Percentiles rank a stretch among this genome's conserved stretches.
These are phyloP conservation scores for Acanthis flammea DNA, from an alignment of 2,797 vertebrate species.

Conservation along the genomic window DNA sequence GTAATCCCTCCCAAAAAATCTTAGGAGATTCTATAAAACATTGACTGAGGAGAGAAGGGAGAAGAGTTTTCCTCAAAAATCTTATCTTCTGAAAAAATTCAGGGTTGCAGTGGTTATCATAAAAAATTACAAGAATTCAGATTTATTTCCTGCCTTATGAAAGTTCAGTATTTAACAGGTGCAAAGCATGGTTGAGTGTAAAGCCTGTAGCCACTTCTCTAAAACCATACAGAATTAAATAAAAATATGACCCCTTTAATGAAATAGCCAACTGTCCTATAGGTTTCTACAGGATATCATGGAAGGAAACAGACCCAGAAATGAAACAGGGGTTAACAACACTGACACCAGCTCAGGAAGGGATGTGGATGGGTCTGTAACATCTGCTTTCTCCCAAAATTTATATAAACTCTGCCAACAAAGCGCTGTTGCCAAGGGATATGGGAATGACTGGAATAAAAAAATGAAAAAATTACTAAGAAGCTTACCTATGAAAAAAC, in stretches of 20 bases:
- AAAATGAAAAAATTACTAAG: background rate
- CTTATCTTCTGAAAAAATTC: background rate
- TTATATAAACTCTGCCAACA: background rate
- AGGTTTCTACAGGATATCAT: background rate
- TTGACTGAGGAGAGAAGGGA: background rate
- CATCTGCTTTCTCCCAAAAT: background rate
- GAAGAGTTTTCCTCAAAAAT: background rate
- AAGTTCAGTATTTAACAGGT: background rate
- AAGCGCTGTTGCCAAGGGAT: background rate
- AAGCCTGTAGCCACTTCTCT: background rate
- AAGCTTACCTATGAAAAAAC: background rate
- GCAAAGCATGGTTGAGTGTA: background rate
- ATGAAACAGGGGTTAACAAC: background rate
- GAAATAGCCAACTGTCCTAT: background rate
- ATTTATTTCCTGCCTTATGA: background rate
- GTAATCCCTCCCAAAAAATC: background rate
- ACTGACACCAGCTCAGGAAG: background rate
- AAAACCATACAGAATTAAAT: background rate
- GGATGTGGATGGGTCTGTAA: background rate
- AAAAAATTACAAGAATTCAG: background rate
- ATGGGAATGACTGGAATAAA: background rate
- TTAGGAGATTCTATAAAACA: background rate
- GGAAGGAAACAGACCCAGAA: background rate
- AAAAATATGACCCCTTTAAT: background rate
- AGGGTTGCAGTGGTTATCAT: background rate